Evolutionary conservation across 2,113 vertebrate genomes (phyloP), one percentile per base, ranked within the genome.

Genomic region (Lichenostomus cassidix): DNA sequence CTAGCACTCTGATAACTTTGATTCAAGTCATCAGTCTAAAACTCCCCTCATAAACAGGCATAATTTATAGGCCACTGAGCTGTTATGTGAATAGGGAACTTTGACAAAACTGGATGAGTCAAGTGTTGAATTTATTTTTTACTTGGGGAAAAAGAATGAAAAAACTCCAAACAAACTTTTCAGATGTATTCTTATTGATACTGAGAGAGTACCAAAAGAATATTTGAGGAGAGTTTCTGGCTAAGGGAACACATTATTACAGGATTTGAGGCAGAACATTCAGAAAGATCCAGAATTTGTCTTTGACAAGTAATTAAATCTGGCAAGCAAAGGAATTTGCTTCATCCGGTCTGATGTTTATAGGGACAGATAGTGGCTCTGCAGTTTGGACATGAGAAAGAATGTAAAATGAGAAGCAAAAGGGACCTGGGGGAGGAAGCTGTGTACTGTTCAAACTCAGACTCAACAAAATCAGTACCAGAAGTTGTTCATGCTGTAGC

Each of bases 381-480:
- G 39, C 33, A 56, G 52, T 84, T 81, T 92, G 86, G 56, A 75
- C 41, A 89, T 63, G 81, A 90, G 71, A 77, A 7, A 86, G 35
- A 83, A 93, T 84, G 52, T 42, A 92, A 93, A 94, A 94, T 60
- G 41, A 90, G 83, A 83, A 84, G 35, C 46, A 73, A 49, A 37
- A 75, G 52, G 78, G 64, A 91, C 69, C 89, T 81, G 42, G 6
- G 86, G 91, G 64, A 83, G 33, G 88, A 94, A 89, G 24, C 67
- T 64, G 3, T 91, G n/a, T 60, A 23, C 27, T 75, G 13, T 33
- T 94, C 60, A 78, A 88, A 87, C 52, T 60, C 56, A 63, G 60
- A 83, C 68, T 89, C 1, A 2, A 94, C 64, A 84, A 94, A 93
- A 94, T 35, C 47, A 67, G 50, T 56, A 55, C 35, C 76, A 81